Evolutionary conservation across 2,113 vertebrate species (phyloP), one percentile per base, ranked within the genome.

Genomic region (Bufo bufo): DNA sequence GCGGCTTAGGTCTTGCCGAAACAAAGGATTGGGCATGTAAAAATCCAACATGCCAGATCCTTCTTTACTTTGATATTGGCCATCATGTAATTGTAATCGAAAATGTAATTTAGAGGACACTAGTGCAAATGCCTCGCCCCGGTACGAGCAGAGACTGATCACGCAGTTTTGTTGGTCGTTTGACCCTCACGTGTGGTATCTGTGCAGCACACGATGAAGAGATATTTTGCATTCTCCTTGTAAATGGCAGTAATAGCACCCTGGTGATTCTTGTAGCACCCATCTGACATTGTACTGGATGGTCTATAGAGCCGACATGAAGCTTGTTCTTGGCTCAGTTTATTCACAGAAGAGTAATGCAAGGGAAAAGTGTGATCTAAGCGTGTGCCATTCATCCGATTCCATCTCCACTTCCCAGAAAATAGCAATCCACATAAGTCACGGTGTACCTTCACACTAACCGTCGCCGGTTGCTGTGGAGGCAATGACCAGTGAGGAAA

Each of bases 351-450:
- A 13, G 6, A 71, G 49, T 23, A 59, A 85, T 13, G 5, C 14
- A 2, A 13, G 74, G n/a, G 17, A 71, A 23, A 80, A 69, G 77
- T 78, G 33, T 80, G 85, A 87, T 52, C 23, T 54, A 69, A 87
- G 75, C 71, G 77, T 86, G 75, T 87, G 86, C 82, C 78, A 87
- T 82, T n/a, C 14, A 16, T 43, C 33, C n/a, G 52, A 59, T 87
- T 72, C 63, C 33, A 74, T 75, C 56, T 43, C 10, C 82, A 52
- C 20, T 58, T 20, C 71, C 72, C 33, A 61, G 84, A 69, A 69
- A 69, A 33, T 17, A 47, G 45, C 1, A 74, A 47, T 4, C 16
- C 45, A 10, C 17, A 20, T 49, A 75, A 49, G 45, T 47, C 14
- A 43, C 9, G 7, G 43, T 45, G 33, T 43, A 54, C 54, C 23